These are phyloP conservation scores for Platyscapa corneri DNA, from an alignment of 1,140 invertebrate species.

Conservation along the genomic window DNA sequence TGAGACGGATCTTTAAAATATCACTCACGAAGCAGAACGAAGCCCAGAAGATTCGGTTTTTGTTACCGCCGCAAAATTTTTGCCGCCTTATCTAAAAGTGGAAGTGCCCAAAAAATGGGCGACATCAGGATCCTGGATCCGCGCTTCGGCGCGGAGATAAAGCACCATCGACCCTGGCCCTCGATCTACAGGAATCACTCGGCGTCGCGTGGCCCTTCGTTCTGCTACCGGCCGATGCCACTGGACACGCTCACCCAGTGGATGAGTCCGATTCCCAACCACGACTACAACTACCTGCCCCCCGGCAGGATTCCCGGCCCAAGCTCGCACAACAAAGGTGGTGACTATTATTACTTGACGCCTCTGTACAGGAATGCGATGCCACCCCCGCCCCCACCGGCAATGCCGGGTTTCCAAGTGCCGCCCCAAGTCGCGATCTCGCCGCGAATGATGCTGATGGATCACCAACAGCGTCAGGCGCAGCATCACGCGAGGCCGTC, in stretches of 20 bases:
- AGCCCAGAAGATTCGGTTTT: no score
- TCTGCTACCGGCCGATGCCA: conserved; percentile 77
- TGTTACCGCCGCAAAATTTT: no score
- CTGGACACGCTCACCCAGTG: conserved; percentile 67
- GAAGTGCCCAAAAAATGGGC: conserved; percentile 59
- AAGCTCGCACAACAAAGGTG: conserved; percentile 75
- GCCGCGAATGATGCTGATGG: conserved; percentile 72
- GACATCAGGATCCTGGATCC: conserved; percentile 71
- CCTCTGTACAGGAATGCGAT: conserved; percentile 80
- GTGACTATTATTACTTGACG: conserved; percentile 82
- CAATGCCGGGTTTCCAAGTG: conserved; percentile 66
- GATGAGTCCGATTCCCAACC: conserved; percentile 60
- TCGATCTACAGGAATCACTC: conserved; percentile 75
- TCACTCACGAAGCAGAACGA: no score
- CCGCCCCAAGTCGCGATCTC: conserved; percentile 59
- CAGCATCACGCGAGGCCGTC: conserved; percentile 45
- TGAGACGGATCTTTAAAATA: no score
- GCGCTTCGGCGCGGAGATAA: conserved; percentile 66
- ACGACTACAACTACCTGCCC: conserved; percentile 75
- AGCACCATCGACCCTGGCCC: conserved; percentile 75
- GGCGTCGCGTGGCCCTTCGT: conserved; percentile 71
- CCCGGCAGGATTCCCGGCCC: conserved; percentile 67
- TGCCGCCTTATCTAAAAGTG: no score
- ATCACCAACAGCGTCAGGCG: conserved; percentile 56
- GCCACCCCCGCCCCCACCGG: conserved; percentile 73